Evolutionary conservation across 2,113 vertebrate genomes (phyloP).

Genomic region (Parus major): DNA sequence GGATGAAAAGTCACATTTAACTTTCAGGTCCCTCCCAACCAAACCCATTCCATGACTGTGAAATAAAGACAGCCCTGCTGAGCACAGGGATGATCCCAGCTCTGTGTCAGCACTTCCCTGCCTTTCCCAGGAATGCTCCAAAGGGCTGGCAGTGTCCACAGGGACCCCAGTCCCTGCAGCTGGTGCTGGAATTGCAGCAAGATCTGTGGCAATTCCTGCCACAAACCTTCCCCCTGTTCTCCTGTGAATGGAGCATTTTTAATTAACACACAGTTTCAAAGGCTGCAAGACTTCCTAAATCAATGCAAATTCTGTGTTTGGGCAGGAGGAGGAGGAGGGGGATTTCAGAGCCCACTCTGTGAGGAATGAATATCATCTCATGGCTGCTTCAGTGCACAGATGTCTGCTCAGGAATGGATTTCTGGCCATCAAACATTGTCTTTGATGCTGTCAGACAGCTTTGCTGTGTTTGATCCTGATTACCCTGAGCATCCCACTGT

Average conservation of each 20-base stretch:
- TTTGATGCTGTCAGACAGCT: slow-evolving; percentile 46
- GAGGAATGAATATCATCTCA: background rate
- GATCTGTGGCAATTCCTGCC: background rate
- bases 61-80: background rate
- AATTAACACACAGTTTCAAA: slow-evolving; percentile 25
- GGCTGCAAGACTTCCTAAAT: background rate
- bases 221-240: background rate
- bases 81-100: background rate
- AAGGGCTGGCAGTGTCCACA: background rate
- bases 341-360: background rate
- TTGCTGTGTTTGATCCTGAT: slow-evolving; percentile 24
- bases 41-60: background rate
- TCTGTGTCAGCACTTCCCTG: background rate
- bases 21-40: background rate
- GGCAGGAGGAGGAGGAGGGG: background rate
- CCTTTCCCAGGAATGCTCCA: background rate
- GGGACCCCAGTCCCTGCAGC: background rate
- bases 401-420: slow-evolving; percentile 32
- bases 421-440: slow-evolving; percentile 37
- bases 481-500: background rate
- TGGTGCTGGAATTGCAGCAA: background rate
- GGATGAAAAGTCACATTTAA: background rate
- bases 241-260: background rate
- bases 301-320: slow-evolving; percentile 7
- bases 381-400: slow-evolving; percentile 14